Base-by-base conservation (phyloP, 2,888 invertebrate genomes). In the Drosophila subsilvestris region DNA sequence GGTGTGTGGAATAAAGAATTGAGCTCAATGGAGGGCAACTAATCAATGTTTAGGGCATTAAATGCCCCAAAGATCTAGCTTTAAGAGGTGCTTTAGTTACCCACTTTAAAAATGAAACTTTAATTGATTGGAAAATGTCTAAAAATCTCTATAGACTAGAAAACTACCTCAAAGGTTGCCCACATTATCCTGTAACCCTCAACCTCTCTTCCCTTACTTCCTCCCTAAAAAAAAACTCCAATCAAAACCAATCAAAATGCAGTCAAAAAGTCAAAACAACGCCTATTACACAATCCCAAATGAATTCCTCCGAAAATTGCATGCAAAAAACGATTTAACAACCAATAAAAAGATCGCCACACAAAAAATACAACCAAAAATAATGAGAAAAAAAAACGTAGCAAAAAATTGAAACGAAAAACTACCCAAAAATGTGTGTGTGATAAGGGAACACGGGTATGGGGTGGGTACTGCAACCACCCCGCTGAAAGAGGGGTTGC, bases 281-380 rank as follows among this genome's bases (percentile, higher is more conserved):
- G 71, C 83, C 80, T 63, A 71, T 80, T 85, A 25, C 68, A 63
- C 65, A 82, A 79, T 78, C 48, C 37, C 37, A 6, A 25, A 54
- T 54, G 37, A 37, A 7, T 37, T 37, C 44, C 47, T n/a, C 56
- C 49, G 50, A 37, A 48, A 84, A 77, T 77, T 85, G 67, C 59
- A 79, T 72, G 87, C 72, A 57, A 81, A 87, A 82, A 87, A 75
- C 55, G 37, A 66, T 61, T 76, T 80, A 62, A 70, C 78, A 53
- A 71, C 88, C 83, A 84, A 84, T 88, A 83, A 84, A 84, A 80
- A 80, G 60, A 67, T 67, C 47, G 61, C 20, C 54, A 76, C 78
- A 76, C n/a, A 37, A 37, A 37, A 37, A 37, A n/a, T n/a, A 2
- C 37, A 37, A 37, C 6, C 37, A 42, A 50, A 74, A 76, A 74